A percentile compares a stretch with the other conserved stretches of the same genome.
phyloP scores from a whole-genome alignment of 2,113 vertebrate species.

The Phrynosoma platyrhinos region DNA sequence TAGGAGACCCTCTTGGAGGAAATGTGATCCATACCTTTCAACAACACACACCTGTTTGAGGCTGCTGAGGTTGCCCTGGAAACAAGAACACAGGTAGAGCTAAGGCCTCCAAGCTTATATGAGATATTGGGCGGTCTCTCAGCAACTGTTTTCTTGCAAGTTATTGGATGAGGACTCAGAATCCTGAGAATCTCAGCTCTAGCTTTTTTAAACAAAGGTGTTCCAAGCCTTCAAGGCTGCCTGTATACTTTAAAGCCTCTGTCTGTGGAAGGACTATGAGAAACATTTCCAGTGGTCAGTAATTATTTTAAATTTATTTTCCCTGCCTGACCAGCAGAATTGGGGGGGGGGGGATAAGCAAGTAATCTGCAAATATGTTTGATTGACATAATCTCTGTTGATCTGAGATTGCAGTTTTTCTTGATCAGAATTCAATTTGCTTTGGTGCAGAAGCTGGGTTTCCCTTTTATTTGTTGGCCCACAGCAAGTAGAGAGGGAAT shows the following conservation, averaged over 20 bases:
- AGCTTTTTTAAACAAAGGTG: neutral
- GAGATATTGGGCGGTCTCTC: neutral
- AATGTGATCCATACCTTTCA: neutral
- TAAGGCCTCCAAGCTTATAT: neutral
- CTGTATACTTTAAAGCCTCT: neutral
- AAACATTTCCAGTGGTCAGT: neutral
- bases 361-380: neutral
- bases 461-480: neutral
- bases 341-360: neutral
- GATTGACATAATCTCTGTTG: neutral
- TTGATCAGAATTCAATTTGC: neutral
- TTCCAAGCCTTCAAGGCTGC: neutral
- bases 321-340: neutral
- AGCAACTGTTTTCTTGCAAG: conserved; percentile 2
- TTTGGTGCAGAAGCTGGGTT: neutral
- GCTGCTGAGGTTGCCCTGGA: conserved; percentile 25
- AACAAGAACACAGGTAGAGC: conserved; percentile 11
- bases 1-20: neutral
- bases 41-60: conserved; percentile 8
- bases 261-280: neutral
- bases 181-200: neutral
- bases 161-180: neutral
- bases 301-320: neutral
- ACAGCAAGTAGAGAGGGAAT: neutral
- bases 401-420: neutral